Conservation (phyloP, 2,797 vertebrate species). For the Bufotes viridis region DNA sequence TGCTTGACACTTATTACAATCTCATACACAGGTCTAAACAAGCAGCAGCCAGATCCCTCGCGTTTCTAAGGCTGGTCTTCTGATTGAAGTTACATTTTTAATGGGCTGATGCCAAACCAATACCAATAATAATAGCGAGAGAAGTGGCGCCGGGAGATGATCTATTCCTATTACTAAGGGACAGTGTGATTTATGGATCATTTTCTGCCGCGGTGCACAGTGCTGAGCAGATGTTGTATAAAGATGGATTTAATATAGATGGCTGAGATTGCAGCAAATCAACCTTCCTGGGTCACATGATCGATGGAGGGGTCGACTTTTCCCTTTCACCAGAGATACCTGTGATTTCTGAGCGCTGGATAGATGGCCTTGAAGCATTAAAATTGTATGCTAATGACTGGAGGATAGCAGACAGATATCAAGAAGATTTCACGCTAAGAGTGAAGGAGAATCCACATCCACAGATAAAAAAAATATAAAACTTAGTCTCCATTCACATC, state of each 20-base stretch:
- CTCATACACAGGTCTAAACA: constrained; percentile 37
- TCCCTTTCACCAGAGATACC: neutral
- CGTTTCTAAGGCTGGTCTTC: neutral
- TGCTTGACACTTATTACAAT: constrained; percentile 35
- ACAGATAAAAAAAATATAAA: neutral
- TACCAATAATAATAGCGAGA: neutral
- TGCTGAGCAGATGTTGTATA: constrained; percentile 33
- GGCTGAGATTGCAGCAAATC: constrained; percentile 33
- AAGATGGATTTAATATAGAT: constrained; percentile 54
- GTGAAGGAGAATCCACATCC: neutral
- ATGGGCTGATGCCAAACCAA: neutral
- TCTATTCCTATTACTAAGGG: constrained; percentile 26
- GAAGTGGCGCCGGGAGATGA: constrained; percentile 13
- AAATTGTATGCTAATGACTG: neutral
- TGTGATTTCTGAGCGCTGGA: neutral
- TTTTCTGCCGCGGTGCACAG: constrained; percentile 28
- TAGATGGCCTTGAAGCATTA: neutral
- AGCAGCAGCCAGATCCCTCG: neutral
- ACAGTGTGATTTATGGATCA: constrained; percentile 20
- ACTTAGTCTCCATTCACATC: neutral
- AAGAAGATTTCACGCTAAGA: no score
- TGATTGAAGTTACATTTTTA: constrained; percentile 24
- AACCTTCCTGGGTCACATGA: constrained; percentile 13
- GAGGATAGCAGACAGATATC: neutral
- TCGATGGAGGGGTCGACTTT: constrained; percentile 1